A percentile compares a stretch with the other conserved stretches of the same genome.
These are phyloP conservation scores for Gila orcuttii DNA, from an alignment of 2,113 vertebrate species.

Conservation along the genomic window DNA sequence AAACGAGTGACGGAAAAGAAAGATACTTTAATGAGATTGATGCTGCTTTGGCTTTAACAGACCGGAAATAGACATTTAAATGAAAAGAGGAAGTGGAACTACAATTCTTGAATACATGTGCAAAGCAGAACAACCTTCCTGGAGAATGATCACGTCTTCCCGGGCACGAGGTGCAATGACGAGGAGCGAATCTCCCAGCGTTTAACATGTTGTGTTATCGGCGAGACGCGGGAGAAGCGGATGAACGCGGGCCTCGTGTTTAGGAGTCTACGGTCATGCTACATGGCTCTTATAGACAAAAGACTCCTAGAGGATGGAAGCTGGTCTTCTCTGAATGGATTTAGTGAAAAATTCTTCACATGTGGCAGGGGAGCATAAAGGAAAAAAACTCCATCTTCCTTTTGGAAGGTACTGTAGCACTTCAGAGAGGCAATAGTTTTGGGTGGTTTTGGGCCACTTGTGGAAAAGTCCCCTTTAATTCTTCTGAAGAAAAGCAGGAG, in stretches of 20 bases:
- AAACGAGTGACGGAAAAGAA: conserved; percentile 52
- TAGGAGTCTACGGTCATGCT: neutral
- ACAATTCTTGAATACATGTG: conserved; percentile 39
- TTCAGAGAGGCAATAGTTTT: conserved; percentile 38
- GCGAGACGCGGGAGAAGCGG: conserved; percentile 51
- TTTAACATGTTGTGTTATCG: conserved; percentile 73
- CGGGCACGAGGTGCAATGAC: conserved; percentile 30
- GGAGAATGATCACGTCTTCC: conserved; percentile 41
- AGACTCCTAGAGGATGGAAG: conserved; percentile 24
- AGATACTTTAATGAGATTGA: conserved; percentile 47
- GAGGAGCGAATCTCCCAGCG: conserved; percentile 50
- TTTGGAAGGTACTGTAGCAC: conserved; percentile 32
- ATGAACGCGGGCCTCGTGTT: conserved; percentile 32
- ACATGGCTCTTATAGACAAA: conserved; percentile 27
- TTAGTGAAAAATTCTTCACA: conserved; percentile 47
- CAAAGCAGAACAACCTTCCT: conserved; percentile 37
- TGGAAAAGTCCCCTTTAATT: conserved; percentile 34
- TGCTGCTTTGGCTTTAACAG: conserved; percentile 62
- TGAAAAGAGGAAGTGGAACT: conserved; percentile 52
- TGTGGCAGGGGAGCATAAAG: conserved; percentile 50
- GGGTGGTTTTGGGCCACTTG: conserved; percentile 15
- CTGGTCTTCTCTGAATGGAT: conserved; percentile 56
- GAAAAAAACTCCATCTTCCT: conserved; percentile 56
- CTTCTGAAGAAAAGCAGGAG: conserved; percentile 24
- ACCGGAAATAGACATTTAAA: conserved; percentile 61